Percentiles rank a stretch among this genome's conserved stretches.
phyloP scores from a whole-genome alignment of 2,888 invertebrate genomes.

The Amphipyra berbera region DNA sequence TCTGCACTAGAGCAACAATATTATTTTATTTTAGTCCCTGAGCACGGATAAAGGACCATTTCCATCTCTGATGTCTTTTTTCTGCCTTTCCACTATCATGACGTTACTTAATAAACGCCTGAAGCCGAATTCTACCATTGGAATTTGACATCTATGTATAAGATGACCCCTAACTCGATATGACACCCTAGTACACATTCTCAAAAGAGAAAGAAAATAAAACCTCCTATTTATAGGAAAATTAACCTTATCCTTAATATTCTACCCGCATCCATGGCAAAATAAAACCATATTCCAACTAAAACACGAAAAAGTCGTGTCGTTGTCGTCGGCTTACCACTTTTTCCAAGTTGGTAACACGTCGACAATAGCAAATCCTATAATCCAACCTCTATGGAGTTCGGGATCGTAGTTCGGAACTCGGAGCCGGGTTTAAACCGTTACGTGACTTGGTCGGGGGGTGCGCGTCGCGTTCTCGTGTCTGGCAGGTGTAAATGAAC shows the following conservation, averaged over 20 bases:
- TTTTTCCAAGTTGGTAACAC: slow-evolving; percentile 49
- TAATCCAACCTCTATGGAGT: slow-evolving; percentile 69
- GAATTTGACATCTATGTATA: too few species aligned
- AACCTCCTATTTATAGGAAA: background rate
- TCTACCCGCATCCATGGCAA: background rate
- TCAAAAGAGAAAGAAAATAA: too few species aligned
- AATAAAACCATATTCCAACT: slow-evolving; percentile 28
- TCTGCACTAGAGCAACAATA: too few species aligned
- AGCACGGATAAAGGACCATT: too few species aligned
- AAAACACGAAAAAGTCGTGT: slow-evolving; percentile 44
- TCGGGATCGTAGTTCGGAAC: slow-evolving; percentile 58
- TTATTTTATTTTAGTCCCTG: too few species aligned
- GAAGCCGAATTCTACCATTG: too few species aligned
- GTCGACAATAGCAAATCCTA: slow-evolving; percentile 60
- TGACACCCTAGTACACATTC: too few species aligned
- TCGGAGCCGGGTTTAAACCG: slow-evolving; percentile 52
- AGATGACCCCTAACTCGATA: too few species aligned
- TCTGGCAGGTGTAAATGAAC: slow-evolving; percentile 38
- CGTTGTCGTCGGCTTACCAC: slow-evolving; percentile 35
- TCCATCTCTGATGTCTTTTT: too few species aligned
- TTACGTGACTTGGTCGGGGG: slow-evolving; percentile 51
- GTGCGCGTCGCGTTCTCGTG: slow-evolving; percentile 23
- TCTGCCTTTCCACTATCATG: too few species aligned
- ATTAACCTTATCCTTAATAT: background rate
- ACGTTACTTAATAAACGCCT: too few species aligned